These are phyloP conservation scores for Corbicula japonica DNA, from an alignment of 2,888 invertebrate genomes.

Conservation along the genomic window DNA sequence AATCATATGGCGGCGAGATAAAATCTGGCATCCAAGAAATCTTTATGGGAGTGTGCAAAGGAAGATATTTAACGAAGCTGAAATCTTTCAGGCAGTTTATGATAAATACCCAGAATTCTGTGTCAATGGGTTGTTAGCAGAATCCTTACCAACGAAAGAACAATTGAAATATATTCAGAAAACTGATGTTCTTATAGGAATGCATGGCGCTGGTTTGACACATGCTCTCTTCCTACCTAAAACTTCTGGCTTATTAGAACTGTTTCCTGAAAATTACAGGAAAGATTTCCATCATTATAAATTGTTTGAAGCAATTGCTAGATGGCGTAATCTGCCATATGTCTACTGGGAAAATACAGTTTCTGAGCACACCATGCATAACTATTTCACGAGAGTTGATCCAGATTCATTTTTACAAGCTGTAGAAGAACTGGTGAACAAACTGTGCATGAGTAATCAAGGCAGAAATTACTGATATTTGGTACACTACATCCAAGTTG, in stretches of 20 bases:
- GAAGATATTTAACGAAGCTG: conserved; percentile 57
- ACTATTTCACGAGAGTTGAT: conserved; percentile 52
- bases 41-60: conserved; percentile 48
- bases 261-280: conserved; percentile 47
- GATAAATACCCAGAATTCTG: conserved; percentile 40
- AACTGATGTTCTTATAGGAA: conserved; percentile 58
- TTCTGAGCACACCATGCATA: conserved; percentile 35
- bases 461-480: no score
- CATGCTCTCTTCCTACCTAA: conserved; percentile 49
- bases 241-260: conserved; percentile 46
- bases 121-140: conserved; percentile 42
- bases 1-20: conserved; percentile 53
- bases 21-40: conserved; percentile 60
- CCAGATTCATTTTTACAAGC: conserved; percentile 22
- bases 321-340: conserved; percentile 43
- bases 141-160: conserved; percentile 54
- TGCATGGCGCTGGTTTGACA: conserved; percentile 62
- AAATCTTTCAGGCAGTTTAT: conserved; percentile 39
- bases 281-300: conserved; percentile 28
- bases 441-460: conserved; percentile 42
- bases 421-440: conserved; percentile 32
- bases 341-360: conserved; percentile 47
- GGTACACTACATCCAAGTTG: no score
- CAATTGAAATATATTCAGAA: conserved; percentile 46
- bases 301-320: conserved; percentile 49